Evolutionary conservation across 2,888 invertebrate genomes (phyloP), one percentile per base, ranked within the genome.

Genomic region (Laothoe populi): DNA sequence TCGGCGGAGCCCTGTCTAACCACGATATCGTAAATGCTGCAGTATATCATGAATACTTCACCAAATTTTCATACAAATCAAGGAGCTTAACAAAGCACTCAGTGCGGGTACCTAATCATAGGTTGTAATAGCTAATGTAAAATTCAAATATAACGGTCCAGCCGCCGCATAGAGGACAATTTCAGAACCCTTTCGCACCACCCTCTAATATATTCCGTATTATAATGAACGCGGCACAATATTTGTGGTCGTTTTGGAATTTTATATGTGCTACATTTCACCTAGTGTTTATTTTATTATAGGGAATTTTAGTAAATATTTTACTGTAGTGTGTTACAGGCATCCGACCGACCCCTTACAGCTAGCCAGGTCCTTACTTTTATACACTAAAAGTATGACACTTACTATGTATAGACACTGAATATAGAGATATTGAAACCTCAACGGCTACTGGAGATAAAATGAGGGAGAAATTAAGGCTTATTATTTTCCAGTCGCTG

Each of bases 81-180:
- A 60, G 48, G 45, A 13, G 42, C 19, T 42, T 53, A 48, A 38
- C 48, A 49, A 53, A 60, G 24, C 49, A 53, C 60, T 53, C 53
- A 53, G 40, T 11, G 53, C 40, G 49, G 42, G 16, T 38, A 31
- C 42, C 40, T 60, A 60, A 60, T 53, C 60, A 76, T 66, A 65
- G 70, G 67, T 67, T 66, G 64, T 70, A 69, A 73, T 64, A 67
- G 66, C 65, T 74, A 66, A 78, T 82, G 74, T 79, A 73, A 77
- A 78, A 83, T 83, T 82, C 75, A 81, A 81, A 82, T 82, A 75
- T 49, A 64, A 62, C 66, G 66, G 63, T 65, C 65, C 70, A 67
- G 68, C 65, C 57, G 59, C n/a, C n/a, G 68, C 59, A 60, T 64
- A 66, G 69, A 75, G 72, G 69, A 74, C 74, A 74, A 69, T 73